Evolutionary conservation across 1,140 invertebrate genomes (phyloP).

Genomic region (Polypedilum pembai): DNA sequence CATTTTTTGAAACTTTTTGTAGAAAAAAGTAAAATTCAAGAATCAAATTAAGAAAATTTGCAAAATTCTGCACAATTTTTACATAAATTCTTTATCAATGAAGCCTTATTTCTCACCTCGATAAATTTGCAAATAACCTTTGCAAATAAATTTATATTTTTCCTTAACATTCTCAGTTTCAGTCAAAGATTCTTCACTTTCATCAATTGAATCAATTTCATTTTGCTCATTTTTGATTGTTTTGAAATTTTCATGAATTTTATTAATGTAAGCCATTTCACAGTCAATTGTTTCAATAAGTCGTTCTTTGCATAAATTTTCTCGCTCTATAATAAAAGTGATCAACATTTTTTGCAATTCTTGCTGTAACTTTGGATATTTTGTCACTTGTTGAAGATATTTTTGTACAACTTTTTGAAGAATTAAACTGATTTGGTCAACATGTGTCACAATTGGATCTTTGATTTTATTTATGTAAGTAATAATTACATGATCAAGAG

Average conservation of each 20-base stretch:
- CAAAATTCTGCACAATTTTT: too few relatives aligned
- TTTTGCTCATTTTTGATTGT: constrained; percentile 95
- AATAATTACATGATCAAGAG: constrained; percentile 99
- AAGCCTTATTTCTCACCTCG: too few relatives aligned
- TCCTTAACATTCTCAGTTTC: too few relatives aligned
- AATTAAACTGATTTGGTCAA: constrained; percentile 94
- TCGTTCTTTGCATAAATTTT: constrained; percentile 95
- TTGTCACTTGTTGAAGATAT: constrained; percentile 83
- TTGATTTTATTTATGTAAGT: constrained; percentile 94
- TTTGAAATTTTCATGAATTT: constrained; percentile 99
- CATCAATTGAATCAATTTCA: constrained; percentile 51
- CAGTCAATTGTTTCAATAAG: constrained; percentile 89
- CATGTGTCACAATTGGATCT: constrained; percentile 95
- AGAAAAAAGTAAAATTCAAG: too few relatives aligned
- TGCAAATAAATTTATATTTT: too few relatives aligned
- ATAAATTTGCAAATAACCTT: too few relatives aligned
- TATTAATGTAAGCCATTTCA: constrained; percentile 99
- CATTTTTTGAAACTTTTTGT: too few relatives aligned
- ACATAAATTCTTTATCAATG: too few relatives aligned
- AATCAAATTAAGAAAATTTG: too few relatives aligned
- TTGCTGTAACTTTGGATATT: constrained; percentile 94
- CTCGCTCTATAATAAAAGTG: constrained; percentile 82
- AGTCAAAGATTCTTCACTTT: too few relatives aligned
- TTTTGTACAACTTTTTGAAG: constrained; percentile 89
- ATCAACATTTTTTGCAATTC: constrained; percentile 97